These are phyloP conservation scores for Heliconius charithonia DNA, from an alignment of 2,888 invertebrate species.

Conservation along the genomic window DNA sequence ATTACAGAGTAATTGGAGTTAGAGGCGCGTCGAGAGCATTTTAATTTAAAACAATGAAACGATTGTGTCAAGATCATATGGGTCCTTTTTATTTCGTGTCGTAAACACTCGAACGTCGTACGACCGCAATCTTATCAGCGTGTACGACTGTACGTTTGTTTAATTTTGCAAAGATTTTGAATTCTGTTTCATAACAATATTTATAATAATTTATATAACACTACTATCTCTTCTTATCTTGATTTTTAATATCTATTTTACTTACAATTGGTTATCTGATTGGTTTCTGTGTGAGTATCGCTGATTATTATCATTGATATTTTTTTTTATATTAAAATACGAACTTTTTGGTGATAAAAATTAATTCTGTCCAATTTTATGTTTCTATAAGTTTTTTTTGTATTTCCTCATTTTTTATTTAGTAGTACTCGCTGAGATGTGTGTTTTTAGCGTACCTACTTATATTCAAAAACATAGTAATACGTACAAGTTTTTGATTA, in stretches of 20 bases:
- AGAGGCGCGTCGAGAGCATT: not conserved
- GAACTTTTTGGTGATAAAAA: conserved; percentile 22
- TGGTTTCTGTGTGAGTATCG: conserved; percentile 28
- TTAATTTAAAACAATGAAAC: conserved; percentile 32
- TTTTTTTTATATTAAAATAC: conserved; percentile 19
- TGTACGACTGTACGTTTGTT: conserved; percentile 45
- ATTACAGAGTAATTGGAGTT: not conserved
- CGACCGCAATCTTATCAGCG: conserved; percentile 70
- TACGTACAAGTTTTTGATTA: conserved; percentile 28
- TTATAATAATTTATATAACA: conserved; percentile 35
- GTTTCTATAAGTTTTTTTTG: conserved; percentile 17
- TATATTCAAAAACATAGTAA: conserved; percentile 12
- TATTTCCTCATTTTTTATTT: conserved; percentile 26
- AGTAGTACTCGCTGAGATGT: conserved; percentile 3
- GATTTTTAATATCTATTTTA: conserved; percentile 38
- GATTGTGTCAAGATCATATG: conserved; percentile 33
- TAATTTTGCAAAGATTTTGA: conserved; percentile 47
- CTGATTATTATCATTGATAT: conserved; percentile 26
- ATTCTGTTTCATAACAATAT: conserved; percentile 27
- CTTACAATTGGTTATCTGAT: conserved; percentile 35
- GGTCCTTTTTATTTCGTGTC: conserved; percentile 41
- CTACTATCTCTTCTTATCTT: conserved; percentile 29
- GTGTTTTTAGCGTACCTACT: conserved; percentile 1
- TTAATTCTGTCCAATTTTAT: conserved; percentile 17
- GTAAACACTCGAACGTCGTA: conserved; percentile 56